Evolutionary conservation across 37 sponge, comb jelly and placozoan genomes (phyloP).

Genomic region (Ianthella basta): DNA sequence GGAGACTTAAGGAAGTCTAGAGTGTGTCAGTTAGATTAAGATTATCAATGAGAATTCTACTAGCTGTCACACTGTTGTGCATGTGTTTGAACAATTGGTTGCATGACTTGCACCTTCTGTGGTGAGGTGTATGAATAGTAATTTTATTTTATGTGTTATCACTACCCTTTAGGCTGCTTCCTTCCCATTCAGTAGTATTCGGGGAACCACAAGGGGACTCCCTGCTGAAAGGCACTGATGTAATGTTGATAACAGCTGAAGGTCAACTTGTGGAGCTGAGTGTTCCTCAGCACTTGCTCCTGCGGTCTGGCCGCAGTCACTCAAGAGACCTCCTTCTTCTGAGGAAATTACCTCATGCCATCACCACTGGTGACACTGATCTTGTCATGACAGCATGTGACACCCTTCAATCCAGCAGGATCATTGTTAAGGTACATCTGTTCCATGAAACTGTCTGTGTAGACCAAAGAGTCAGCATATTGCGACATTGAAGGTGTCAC

Average conservation of each 20-base stretch:
- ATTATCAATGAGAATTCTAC: no score
- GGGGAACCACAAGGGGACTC: neutral
- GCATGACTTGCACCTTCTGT: neutral
- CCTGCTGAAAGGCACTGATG: no score
- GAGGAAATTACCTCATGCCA: conserved; percentile 13
- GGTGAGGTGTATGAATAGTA: neutral
- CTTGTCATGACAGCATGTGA: neutral
- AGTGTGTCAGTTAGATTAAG: no score
- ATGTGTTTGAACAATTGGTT: no score
- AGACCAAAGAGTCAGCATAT: no score
- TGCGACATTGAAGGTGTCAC: no score
- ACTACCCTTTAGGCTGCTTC: neutral
- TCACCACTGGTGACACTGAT: neutral
- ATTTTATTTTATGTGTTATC: neutral
- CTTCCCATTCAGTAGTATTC: neutral
- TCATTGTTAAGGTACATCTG: neutral
- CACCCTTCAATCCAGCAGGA: conserved; percentile 19
- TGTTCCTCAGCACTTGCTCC: conserved; percentile 16
- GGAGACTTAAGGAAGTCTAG: no score
- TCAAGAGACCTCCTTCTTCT: conserved; percentile 14
- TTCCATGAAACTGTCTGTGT: no score
- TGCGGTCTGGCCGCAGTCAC: conserved; percentile 9
- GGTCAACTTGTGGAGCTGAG: conserved; percentile 10
- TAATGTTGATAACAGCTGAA: conserved; percentile 6
- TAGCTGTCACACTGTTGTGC: no score